These are phyloP conservation scores for Deilephila porcellus DNA, from an alignment of 2,888 invertebrate species.

Conservation along the genomic window DNA sequence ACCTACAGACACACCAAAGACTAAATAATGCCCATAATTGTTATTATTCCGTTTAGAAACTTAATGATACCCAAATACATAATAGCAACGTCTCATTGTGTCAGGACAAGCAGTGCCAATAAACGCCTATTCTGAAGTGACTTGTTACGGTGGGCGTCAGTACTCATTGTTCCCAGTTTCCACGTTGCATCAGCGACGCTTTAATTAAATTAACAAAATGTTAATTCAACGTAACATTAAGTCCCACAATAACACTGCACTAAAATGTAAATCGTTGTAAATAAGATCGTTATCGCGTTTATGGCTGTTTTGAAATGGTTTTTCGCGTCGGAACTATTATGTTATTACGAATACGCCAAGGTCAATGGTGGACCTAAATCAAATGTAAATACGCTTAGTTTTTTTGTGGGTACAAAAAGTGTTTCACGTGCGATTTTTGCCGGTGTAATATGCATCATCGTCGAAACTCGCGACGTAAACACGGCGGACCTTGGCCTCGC, in stretches of 20 bases:
- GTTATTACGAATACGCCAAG: constrained; percentile 56
- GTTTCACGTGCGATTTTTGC: constrained; percentile 50
- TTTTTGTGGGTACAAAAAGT: constrained; percentile 31
- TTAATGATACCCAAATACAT: constrained; percentile 15
- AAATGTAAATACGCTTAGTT: constrained; percentile 24
- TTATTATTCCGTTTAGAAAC: constrained; percentile 7
- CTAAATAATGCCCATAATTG: constrained; percentile 17
- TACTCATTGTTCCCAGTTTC: not conserved
- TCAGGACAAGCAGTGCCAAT: not conserved
- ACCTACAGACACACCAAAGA: constrained; percentile 7
- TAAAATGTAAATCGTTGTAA: constrained; percentile 60
- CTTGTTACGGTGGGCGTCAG: not conserved
- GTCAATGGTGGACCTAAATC: constrained; percentile 41
- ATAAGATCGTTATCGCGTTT: constrained; percentile 61
- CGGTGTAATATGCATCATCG: constrained; percentile 59
- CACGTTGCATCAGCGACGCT: constrained; percentile 49
- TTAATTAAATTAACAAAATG: constrained; percentile 57
- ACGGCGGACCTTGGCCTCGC: constrained; percentile 77
- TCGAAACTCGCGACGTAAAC: constrained; percentile 72
- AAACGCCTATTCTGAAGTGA: constrained; percentile 9
- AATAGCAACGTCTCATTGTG: constrained; percentile 17
- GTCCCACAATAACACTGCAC: constrained; percentile 51
- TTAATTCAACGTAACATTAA: constrained; percentile 50
- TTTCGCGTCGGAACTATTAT: constrained; percentile 62
- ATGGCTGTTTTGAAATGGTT: constrained; percentile 58